Evolutionary conservation across 1,140 invertebrate species (phyloP), one percentile per base, ranked within the genome.

Genomic region (Drosophila kanapiae): DNA sequence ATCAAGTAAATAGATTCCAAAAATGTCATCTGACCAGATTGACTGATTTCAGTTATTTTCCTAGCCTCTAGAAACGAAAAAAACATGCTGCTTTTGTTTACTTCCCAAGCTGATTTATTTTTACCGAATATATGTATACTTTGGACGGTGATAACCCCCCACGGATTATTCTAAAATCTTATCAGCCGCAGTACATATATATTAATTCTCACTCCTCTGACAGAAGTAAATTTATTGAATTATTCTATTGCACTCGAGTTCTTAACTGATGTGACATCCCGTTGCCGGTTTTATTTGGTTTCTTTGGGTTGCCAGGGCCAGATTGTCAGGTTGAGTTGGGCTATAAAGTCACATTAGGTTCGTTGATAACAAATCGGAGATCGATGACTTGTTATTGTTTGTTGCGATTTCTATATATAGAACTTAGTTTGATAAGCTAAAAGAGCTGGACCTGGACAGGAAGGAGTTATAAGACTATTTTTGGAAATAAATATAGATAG

Each of bases 261-360:
- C 11, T 31, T 14, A 35, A 29, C 35, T 47, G 16, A 54, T 53
- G 47, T 29, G 31, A 45, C 27, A 42, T 23, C 10, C 16, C 10
- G 7, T 37, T 54, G 49, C 72, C 72, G 62, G 72, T 67, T 76
- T 76, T 67, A 53, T 58, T 53, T 76, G 72, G 72, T 76, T 76
- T 76, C 38, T 10, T 67, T 76, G 72, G 72, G 72, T 76, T 76
- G 74, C 74, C 72, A 76, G 62, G 74, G 54, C 53, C 61, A 76
- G 72, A 76, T 76, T 76, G 31, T 64, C 2, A 64, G 51, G 60
- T 57, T 45, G 45, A 51, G 9, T 31, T 42, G 35, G 51, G 23
- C 54, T n/a, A 59, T 72, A 71, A 71, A 59, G 54, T 53, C 72
- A 47, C 37, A 42, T 33, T 49, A 37, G 6, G 27, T 33, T 42